Percentiles rank a stretch among this genome's conserved stretches.
phyloP scores from a whole-genome alignment of 2,113 vertebrate species.

The Crypturellus undulatus region DNA sequence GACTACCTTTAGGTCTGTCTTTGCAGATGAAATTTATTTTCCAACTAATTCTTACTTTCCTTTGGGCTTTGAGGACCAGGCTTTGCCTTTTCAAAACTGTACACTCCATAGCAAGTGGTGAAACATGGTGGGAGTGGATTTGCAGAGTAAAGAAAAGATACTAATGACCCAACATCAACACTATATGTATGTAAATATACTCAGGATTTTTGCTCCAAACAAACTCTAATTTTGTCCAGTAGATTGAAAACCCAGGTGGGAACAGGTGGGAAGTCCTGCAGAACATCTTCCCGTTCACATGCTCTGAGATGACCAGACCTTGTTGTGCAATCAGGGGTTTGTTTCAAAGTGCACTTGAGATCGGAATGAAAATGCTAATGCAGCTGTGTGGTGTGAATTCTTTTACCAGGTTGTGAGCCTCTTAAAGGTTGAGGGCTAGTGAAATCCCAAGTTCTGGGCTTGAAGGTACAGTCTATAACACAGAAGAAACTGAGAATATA shows the following conservation, averaged over 20 bases:
- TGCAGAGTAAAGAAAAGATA: background rate
- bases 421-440: background rate
- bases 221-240: fast-evolving
- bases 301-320: background rate
- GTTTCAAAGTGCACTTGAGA: background rate
- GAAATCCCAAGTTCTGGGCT: background rate
- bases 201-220: background rate
- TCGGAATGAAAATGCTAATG: background rate
- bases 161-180: background rate
- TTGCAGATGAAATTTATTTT: background rate
- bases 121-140: background rate
- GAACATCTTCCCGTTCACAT: background rate
- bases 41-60: background rate
- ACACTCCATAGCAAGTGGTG: background rate
- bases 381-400: background rate
- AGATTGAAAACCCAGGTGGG: fast-evolving
- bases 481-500: conserved; percentile 4
- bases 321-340: background rate
- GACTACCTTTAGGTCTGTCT: background rate
- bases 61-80: background rate
- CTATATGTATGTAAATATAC: background rate
- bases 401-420: background rate
- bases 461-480: background rate
- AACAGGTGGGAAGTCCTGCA: background rate
- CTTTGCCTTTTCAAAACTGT: background rate